Percentiles rank a stretch among this genome's conserved stretches.
Conservation (phyloP, 2,797 vertebrate genomes). For the Paguma larvata region DNA sequence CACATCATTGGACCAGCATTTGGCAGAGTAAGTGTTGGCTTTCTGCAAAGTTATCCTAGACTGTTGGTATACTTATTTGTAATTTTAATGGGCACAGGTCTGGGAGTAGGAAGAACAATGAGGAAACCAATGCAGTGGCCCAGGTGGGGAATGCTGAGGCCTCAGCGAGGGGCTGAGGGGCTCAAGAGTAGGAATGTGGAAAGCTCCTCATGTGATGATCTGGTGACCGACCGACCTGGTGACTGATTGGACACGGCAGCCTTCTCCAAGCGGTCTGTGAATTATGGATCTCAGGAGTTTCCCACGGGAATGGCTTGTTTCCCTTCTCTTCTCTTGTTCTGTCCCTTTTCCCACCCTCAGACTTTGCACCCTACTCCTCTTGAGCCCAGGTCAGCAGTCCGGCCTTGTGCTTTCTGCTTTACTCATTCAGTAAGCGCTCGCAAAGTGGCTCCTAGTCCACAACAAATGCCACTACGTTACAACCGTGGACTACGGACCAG, state of each 20-base stretch:
- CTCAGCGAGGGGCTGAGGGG: too few relatives aligned
- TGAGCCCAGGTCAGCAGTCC: background rate
- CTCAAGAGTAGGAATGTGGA: background rate
- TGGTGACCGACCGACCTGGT: background rate
- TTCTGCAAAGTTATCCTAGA: background rate
- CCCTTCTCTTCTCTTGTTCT: background rate
- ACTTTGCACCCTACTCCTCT: background rate
- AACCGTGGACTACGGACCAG: background rate
- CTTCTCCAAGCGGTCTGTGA: background rate
- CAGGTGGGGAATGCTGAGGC: background rate
- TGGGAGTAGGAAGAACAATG: background rate
- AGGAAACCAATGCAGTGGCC: background rate
- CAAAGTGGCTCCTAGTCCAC: background rate
- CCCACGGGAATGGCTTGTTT: background rate
- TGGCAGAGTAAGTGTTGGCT: background rate
- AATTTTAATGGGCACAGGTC: background rate
- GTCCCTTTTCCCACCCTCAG: background rate
- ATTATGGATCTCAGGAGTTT: background rate
- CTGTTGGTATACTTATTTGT: background rate
- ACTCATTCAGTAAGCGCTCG: background rate
- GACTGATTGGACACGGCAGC: background rate
- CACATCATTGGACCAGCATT: background rate
- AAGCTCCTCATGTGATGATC: background rate
- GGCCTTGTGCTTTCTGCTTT: background rate
- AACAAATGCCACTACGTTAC: background rate